Conservation (phyloP, 1,140 invertebrate species). For the Sarcophaga bullata region DNA sequence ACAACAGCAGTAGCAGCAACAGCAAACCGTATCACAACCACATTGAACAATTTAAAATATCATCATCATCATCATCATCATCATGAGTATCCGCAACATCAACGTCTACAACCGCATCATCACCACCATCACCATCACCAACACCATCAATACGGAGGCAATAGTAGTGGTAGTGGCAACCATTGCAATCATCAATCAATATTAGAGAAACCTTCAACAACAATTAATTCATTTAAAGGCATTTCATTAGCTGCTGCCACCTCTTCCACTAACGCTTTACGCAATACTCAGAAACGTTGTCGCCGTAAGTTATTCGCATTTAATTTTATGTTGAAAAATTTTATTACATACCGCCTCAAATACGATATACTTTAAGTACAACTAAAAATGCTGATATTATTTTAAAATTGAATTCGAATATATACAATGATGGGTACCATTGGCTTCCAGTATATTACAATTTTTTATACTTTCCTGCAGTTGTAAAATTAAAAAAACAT, state of each 20-base stretch:
- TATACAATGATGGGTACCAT: too few species aligned
- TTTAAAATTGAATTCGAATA: too few species aligned
- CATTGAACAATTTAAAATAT: background rate
- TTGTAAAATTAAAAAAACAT: too few species aligned
- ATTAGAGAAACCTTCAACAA: slow-evolving; percentile 8
- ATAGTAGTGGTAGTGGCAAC: background rate
- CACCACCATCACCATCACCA: background rate
- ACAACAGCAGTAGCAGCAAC: slow-evolving; percentile 43
- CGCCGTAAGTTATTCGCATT: slow-evolving; percentile 44
- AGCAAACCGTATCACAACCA: background rate
- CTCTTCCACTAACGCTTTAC: slow-evolving; percentile 36
- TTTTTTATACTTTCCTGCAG: too few species aligned
- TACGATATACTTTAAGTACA: slow-evolving; percentile 45
- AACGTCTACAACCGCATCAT: background rate
- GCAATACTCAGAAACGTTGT: slow-evolving; percentile 47
- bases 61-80: background rate
- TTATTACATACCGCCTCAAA: slow-evolving; percentile 47
- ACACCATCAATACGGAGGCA: background rate
- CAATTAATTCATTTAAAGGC: slow-evolving; percentile 20
- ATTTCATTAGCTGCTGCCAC: background rate
- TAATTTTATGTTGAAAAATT: slow-evolving; percentile 47
- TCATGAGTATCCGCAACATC: background rate
- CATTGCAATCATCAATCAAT: slow-evolving; percentile 20
- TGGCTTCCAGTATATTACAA: too few species aligned
- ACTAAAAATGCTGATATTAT: too few species aligned